These are phyloP conservation scores for Galagoides demidoff DNA, from an alignment of 2,797 vertebrate genomes.

Conservation along the genomic window DNA sequence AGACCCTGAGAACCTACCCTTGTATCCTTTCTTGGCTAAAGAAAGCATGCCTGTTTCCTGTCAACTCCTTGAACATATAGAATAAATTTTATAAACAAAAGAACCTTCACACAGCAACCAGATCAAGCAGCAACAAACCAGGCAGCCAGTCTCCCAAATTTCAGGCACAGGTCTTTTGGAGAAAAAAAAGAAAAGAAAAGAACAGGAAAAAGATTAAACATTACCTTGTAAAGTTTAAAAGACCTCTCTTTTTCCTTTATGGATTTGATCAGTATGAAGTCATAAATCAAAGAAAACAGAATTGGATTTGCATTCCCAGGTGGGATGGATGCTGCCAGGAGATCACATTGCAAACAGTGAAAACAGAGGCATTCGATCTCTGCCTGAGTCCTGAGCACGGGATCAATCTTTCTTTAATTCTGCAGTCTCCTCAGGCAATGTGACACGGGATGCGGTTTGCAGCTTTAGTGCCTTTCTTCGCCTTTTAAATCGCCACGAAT, in stretches of 20 bases:
- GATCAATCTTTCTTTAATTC: constrained; percentile 93
- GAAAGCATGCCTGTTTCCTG: constrained; percentile 84
- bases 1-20: constrained; percentile 62
- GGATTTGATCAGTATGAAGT: constrained; percentile 78
- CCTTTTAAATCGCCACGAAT: constrained; percentile 98
- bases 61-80: constrained; percentile 83
- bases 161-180: constrained; percentile 78
- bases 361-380: constrained; percentile 85
- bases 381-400: constrained; percentile 85
- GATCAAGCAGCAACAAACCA: constrained; percentile 73
- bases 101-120: constrained; percentile 72
- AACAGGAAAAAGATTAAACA: constrained; percentile 67
- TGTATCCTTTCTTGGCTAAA: constrained; percentile 78
- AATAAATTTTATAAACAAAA: constrained; percentile 82
- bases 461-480: constrained; percentile 98
- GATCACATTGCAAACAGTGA: constrained; percentile 82
- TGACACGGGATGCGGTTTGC: constrained; percentile 94
- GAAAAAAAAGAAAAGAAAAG: constrained; percentile 35
- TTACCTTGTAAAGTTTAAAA: constrained; percentile 78
- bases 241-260: constrained; percentile 68
- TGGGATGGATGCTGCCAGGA: constrained; percentile 76
- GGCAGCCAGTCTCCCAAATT: constrained; percentile 73
- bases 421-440: constrained; percentile 94
- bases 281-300: constrained; percentile 81
- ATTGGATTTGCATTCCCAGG: constrained; percentile 79